phyloP scores from a whole-genome alignment of 2,113 vertebrate species.

The Chaetodon auriga region DNA sequence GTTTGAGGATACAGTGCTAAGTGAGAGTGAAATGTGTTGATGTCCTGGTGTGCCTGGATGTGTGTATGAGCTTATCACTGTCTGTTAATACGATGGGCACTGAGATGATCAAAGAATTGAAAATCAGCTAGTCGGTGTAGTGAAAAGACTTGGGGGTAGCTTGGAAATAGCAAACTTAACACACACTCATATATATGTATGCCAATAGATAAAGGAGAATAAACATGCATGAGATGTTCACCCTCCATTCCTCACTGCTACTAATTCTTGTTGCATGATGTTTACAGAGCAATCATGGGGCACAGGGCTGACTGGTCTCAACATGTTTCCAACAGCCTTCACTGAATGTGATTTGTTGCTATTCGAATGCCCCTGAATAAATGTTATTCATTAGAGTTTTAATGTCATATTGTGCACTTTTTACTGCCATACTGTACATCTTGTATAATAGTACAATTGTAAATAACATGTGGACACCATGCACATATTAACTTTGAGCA shows the following conservation, averaged over 20 bases:
- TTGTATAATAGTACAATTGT: background rate
- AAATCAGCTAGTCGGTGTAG: slow-evolving; percentile 8
- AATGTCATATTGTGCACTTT: background rate
- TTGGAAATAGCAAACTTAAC: background rate
- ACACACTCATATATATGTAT: background rate
- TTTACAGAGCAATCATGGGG: background rate
- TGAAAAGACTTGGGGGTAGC: background rate
- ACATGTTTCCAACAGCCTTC: background rate
- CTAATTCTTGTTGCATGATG: background rate
- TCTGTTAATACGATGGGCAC: slow-evolving; percentile 36
- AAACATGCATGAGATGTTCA: slow-evolving; percentile 1
- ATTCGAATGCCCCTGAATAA: too few species aligned
- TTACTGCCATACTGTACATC: too few species aligned
- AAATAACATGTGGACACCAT: background rate
- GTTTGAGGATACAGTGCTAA: slow-evolving; percentile 54
- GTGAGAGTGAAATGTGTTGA: slow-evolving; percentile 55
- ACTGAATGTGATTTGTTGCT: too few species aligned
- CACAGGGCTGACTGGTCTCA: slow-evolving; percentile 1
- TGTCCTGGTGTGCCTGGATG: slow-evolving; percentile 47
- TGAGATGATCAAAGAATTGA: slow-evolving; percentile 38
- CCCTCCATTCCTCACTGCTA: background rate
- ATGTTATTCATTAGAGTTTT: background rate
- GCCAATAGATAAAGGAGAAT: background rate
- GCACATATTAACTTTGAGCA: background rate
- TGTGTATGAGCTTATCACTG: slow-evolving; percentile 46